Percentiles rank a stretch among this genome's conserved stretches.
phyloP scores from a whole-genome alignment of 1,140 invertebrate species.

The Anastatus disparis region DNA sequence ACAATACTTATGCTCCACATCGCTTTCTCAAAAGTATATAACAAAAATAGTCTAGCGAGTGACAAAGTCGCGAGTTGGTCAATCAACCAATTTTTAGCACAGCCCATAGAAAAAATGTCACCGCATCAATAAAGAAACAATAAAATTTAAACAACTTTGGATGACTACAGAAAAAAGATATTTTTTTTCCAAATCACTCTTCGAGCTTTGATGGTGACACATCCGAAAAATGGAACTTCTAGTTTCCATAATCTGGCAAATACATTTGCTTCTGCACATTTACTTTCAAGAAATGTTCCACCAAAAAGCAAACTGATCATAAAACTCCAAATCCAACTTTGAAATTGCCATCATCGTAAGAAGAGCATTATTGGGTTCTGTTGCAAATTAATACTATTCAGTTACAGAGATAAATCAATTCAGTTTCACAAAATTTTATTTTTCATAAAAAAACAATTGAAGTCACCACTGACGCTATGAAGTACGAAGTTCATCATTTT shows the following conservation, averaged over 20 bases:
- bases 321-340: neutral
- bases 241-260: neutral
- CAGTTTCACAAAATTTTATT: neutral
- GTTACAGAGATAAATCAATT: conserved; percentile 26
- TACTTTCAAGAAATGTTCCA: neutral
- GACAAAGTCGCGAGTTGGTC: neutral
- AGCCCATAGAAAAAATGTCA: neutral
- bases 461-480: neutral
- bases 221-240: neutral
- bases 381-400: conserved; percentile 21
- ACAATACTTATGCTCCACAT: neutral
- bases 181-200: conserved; percentile 1
- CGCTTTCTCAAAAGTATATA: neutral
- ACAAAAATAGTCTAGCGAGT: neutral
- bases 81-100: conserved; percentile 12
- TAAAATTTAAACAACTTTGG: neutral
- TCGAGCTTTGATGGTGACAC: conserved; percentile 5
- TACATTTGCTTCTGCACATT: neutral
- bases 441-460: neutral
- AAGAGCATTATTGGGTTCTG: neutral
- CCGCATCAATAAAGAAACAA: neutral
- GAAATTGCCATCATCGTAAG: neutral
- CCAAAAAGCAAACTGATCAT: neutral
- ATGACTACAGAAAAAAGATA: conserved; percentile 2
- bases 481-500: conserved; percentile 7